Evolutionary conservation across 2,113 vertebrate species (phyloP).

Genomic region (Myotis yumanensis): DNA sequence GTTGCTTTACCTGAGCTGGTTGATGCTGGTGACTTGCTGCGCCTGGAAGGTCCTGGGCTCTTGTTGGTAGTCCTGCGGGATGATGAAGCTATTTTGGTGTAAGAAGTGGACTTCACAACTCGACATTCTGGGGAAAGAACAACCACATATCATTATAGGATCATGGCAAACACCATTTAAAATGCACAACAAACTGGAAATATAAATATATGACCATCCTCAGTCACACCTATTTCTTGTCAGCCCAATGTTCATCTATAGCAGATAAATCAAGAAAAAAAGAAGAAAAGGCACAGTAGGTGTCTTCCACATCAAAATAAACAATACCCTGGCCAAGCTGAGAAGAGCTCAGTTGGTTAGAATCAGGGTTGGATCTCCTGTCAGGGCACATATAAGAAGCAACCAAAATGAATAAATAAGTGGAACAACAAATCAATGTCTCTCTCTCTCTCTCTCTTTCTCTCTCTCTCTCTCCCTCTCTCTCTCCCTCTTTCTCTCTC

Average conservation of each 20-base stretch:
- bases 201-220: neutral
- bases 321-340: neutral
- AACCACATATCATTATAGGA: slow-evolving; percentile 70
- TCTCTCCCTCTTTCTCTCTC: too few species aligned
- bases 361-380: neutral
- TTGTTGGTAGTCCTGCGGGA: slow-evolving; percentile 91
- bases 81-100: slow-evolving; percentile 93
- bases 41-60: slow-evolving; percentile 90
- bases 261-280: neutral
- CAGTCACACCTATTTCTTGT: neutral
- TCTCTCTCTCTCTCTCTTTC: too few species aligned
- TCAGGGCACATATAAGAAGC: neutral
- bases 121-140: slow-evolving; percentile 90
- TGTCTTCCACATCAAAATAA: neutral
- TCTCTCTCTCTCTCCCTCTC: too few species aligned
- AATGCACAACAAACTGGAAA: neutral
- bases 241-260: neutral
- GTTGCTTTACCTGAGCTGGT: slow-evolving; percentile 91
- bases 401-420: neutral
- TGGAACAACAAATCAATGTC: neutral
- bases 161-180: neutral
- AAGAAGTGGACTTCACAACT: slow-evolving; percentile 96
- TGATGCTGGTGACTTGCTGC: slow-evolving; percentile 97
- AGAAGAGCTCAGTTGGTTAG: neutral
- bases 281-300: neutral